phyloP scores from a whole-genome alignment of 1,140 invertebrate genomes.

The Papilio xuthus region DNA sequence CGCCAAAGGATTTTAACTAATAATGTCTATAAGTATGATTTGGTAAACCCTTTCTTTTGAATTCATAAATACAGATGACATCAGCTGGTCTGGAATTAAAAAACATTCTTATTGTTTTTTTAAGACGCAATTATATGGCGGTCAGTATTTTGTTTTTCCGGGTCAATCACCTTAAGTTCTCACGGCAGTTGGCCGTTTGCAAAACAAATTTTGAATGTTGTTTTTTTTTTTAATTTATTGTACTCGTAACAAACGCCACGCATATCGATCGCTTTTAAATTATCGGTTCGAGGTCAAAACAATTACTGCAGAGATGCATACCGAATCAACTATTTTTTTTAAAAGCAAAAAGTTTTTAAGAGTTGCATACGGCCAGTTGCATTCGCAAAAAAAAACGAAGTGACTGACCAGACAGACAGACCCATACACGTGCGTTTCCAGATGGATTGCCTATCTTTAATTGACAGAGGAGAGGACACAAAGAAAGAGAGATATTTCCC shows the following conservation, averaged over 20 bases:
- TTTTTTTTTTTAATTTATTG: conserved; percentile 6
- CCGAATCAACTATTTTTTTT: not conserved
- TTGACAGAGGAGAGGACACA: too few relatives aligned
- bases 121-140: conserved; percentile 12
- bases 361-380: too few relatives aligned
- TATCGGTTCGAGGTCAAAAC: conserved; percentile 11
- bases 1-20: too few relatives aligned
- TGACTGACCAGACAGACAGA: too few relatives aligned
- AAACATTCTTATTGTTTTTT: conserved; percentile 10
- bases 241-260: not conserved
- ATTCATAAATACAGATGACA: not conserved
- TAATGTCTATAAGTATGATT: not conserved
- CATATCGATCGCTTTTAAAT: conserved; percentile 21
- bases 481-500: too few relatives aligned
- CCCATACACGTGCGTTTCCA: too few relatives aligned
- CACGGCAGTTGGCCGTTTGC: conserved; percentile 15
- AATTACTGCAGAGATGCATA: not conserved
- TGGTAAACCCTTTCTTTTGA: not conserved
- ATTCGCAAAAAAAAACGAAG: too few relatives aligned
- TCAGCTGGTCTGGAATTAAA: not conserved
- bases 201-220: conserved; percentile 18
- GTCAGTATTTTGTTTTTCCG: conserved; percentile 26
- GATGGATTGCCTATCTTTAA: too few relatives aligned
- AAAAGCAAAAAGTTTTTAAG: not conserved
- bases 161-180: conserved; percentile 2